Percentiles rank a stretch among this genome's conserved stretches.
These are phyloP conservation scores for Sceliomorpha sp. DNA, from an alignment of 2,888 invertebrate species.

Conservation along the genomic window DNA sequence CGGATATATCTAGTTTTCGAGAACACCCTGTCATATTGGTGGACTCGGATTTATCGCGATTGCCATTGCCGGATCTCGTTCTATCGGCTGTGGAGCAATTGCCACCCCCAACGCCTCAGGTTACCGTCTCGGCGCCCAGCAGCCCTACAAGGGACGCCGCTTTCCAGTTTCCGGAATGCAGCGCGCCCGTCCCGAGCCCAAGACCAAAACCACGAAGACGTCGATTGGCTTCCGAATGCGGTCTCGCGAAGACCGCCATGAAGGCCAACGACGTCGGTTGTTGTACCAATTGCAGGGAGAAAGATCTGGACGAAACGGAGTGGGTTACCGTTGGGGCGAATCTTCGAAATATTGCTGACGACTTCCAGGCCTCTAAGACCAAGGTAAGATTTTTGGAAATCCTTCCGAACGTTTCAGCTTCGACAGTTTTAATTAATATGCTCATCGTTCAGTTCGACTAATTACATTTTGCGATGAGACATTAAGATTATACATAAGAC, in stretches of 20 bases:
- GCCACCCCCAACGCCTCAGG: constrained; percentile 74
- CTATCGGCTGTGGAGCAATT: constrained; percentile 76
- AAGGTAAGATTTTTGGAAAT: constrained; percentile 70
- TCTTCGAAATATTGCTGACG: constrained; percentile 78
- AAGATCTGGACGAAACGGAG: constrained; percentile 68
- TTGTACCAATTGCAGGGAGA: constrained; percentile 63
- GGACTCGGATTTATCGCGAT: constrained; percentile 73
- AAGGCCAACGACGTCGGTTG: constrained; percentile 55
- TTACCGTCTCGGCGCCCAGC: constrained; percentile 78
- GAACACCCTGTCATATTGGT: constrained; percentile 73
- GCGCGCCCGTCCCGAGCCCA: constrained; percentile 74
- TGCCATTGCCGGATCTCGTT: constrained; percentile 76
- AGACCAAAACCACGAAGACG: constrained; percentile 77
- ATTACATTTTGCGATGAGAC: not conserved
- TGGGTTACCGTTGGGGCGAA: constrained; percentile 77
- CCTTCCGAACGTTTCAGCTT: no score
- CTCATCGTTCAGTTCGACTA: no score
- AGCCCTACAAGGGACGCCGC: constrained; percentile 78
- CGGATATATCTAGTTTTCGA: constrained; percentile 64
- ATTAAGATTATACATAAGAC: not conserved
- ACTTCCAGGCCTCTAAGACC: constrained; percentile 76
- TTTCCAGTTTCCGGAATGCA: constrained; percentile 78
- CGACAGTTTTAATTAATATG: no score
- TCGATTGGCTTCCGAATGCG: constrained; percentile 74
- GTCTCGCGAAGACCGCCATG: constrained; percentile 68